Conservation (phyloP, 2,113 vertebrate genomes). For the Ovis canadensis region DNA sequence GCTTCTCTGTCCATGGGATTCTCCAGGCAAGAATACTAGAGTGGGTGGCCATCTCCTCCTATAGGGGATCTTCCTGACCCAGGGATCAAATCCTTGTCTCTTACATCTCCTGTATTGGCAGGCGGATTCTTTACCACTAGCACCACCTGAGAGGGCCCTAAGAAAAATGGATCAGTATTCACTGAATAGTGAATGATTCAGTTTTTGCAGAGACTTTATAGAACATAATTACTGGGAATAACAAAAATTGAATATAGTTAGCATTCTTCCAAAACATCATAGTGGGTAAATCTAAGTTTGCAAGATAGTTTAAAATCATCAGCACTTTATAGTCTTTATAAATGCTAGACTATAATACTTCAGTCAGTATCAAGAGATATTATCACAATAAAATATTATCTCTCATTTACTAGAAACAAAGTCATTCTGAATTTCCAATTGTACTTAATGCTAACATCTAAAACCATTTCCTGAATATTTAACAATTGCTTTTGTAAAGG, state of each 20-base stretch:
- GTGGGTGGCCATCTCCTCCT: neutral
- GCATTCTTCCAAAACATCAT: neutral
- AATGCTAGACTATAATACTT: neutral
- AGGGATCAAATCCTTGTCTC: neutral
- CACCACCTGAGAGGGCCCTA: neutral
- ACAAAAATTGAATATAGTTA: neutral
- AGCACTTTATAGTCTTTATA: neutral
- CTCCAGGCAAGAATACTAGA: neutral
- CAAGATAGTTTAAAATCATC: neutral
- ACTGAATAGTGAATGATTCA: neutral
- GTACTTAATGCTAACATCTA: neutral
- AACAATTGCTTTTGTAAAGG: neutral
- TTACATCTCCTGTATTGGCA: neutral
- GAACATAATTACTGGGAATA: neutral
- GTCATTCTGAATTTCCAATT: neutral
- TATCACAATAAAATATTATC: neutral
- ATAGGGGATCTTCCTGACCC: neutral
- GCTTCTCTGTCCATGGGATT: neutral
- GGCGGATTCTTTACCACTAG: neutral
- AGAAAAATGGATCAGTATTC: neutral
- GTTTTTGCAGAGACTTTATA: neutral
- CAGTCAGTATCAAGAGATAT: neutral
- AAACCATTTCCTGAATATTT: neutral
- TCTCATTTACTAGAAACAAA: neutral
- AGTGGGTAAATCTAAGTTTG: neutral